These are phyloP conservation scores for Melanotus villosus DNA, from an alignment of 2,888 invertebrate species.

Conservation along the genomic window DNA sequence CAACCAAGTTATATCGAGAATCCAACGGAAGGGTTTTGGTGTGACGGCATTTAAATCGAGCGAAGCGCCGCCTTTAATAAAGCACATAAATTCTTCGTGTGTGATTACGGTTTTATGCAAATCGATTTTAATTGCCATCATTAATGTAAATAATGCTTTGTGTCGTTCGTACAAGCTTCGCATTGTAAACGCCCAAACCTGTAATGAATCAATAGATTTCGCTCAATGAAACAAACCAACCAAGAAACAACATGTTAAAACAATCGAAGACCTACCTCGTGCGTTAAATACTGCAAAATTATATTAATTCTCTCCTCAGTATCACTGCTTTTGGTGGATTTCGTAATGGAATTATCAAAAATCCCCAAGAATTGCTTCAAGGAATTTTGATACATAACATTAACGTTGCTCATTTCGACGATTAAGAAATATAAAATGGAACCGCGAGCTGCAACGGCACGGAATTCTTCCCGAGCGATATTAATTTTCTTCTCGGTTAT, in stretches of 20 bases:
- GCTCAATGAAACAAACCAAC: too few relatives aligned
- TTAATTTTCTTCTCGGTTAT: conserved; percentile 96
- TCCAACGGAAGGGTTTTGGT: conserved; percentile 95
- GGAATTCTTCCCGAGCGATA: conserved; percentile 93
- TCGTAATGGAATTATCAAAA: conserved; percentile 94
- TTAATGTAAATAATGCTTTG: conserved; percentile 92
- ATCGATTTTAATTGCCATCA: conserved; percentile 97
- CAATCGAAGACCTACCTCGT: conserved; percentile 77
- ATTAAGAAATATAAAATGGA: conserved; percentile 96
- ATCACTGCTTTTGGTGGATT: conserved; percentile 87
- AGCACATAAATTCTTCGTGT: conserved; percentile 93
- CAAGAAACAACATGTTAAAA: too few relatives aligned
- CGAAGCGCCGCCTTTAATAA: conserved; percentile 97
- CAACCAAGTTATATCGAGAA: conserved; percentile 95
- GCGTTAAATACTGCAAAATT: conserved; percentile 90
- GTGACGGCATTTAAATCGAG: conserved; percentile 92
- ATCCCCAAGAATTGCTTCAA: conserved; percentile 93
- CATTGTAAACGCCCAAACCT: conserved; percentile 91
- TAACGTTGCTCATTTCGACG: conserved; percentile 97
- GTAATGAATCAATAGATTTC: conserved; percentile 27
- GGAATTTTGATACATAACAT: conserved; percentile 97
- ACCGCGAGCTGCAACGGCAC: conserved; percentile 94
- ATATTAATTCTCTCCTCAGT: conserved; percentile 91
- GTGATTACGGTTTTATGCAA: conserved; percentile 85
- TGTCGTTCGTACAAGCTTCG: conserved; percentile 94